Evolutionary conservation across 2,888 invertebrate species (phyloP).

Genomic region (Drosophila mettleri): DNA sequence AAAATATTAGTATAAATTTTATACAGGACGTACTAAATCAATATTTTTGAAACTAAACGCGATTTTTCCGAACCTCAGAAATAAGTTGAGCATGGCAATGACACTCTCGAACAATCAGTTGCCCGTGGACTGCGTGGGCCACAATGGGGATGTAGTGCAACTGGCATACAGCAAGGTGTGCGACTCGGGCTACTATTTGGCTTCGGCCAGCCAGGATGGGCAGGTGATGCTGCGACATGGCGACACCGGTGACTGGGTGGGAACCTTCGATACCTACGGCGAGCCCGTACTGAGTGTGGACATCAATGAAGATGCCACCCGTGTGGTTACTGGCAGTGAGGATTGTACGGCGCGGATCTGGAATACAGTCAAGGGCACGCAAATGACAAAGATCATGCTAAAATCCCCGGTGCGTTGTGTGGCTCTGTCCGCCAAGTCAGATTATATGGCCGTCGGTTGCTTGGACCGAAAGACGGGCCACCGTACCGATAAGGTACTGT

Average conservation of each 20-base stretch:
- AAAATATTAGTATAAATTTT: not conserved
- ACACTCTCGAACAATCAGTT: constrained; percentile 14
- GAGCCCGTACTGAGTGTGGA: constrained; percentile 98
- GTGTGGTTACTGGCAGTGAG: constrained; percentile 96
- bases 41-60: not conserved
- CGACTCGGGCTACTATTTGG: constrained; percentile 47
- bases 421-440: constrained; percentile 91
- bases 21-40: not conserved
- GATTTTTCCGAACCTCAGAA: not conserved
- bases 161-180: constrained; percentile 49
- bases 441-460: constrained; percentile 92
- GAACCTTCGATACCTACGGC: constrained; percentile 97
- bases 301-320: constrained; percentile 93
- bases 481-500: constrained; percentile 89
- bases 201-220: constrained; percentile 88
- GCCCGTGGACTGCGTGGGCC: constrained; percentile 42
- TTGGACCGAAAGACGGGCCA: constrained; percentile 89
- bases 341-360: constrained; percentile 97
- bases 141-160: constrained; percentile 36
- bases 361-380: constrained; percentile 95
- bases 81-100: not conserved
- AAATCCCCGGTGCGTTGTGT: constrained; percentile 96
- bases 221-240: constrained; percentile 97
- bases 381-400: constrained; percentile 89
- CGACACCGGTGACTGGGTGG: constrained; percentile 98